phyloP scores from a whole-genome alignment of 1,140 invertebrate genomes.

The Bicyclus anynana region DNA sequence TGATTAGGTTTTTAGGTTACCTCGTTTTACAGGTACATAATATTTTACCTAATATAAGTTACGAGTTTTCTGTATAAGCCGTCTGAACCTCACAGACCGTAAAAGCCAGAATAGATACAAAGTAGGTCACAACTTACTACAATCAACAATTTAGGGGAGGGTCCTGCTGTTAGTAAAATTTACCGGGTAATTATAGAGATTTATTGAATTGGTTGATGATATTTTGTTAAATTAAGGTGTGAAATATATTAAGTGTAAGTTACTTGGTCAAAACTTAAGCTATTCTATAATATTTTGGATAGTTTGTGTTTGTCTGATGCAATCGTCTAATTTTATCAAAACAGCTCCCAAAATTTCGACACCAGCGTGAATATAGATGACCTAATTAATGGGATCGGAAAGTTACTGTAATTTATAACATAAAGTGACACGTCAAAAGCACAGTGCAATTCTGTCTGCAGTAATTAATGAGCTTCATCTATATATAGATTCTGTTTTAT shows the following conservation, averaged over 20 bases:
- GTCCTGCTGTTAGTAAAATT: neutral
- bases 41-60: neutral
- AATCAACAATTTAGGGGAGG: neutral
- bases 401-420: slow-evolving; percentile 1
- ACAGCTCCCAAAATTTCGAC: neutral
- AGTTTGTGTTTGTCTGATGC: neutral
- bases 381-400: neutral
- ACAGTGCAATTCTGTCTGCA: neutral
- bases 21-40: neutral
- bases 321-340: neutral
- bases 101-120: neutral
- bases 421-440: slow-evolving; percentile 7
- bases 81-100: neutral
- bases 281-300: neutral
- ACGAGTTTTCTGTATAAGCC: neutral
- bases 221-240: neutral
- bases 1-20: neutral
- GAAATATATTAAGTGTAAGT: neutral
- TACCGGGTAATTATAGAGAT: neutral
- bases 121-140: neutral
- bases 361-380: neutral
- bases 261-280: neutral
- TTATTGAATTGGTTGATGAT: neutral
- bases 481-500: neutral
- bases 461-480: slow-evolving; percentile 2